These are phyloP conservation scores for Luidia sarsii DNA, from an alignment of 53 echinoderm and acorn worm species.

Conservation along the genomic window DNA sequence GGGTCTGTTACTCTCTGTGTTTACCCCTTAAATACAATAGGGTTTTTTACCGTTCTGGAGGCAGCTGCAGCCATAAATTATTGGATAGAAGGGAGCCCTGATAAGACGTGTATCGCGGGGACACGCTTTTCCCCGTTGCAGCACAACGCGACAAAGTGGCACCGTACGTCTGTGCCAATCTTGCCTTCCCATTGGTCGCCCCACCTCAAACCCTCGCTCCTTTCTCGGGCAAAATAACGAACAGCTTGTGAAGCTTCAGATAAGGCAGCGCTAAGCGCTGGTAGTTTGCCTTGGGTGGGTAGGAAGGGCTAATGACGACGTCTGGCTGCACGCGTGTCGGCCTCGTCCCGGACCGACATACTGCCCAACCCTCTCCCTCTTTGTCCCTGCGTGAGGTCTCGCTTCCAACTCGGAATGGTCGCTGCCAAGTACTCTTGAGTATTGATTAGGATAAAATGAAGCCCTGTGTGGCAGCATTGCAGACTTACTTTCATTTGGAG, in stretches of 20 bases:
- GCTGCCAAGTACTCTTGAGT: constrained; percentile 69
- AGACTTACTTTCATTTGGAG: constrained; percentile 56
- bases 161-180: constrained; percentile 58
- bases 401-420: constrained; percentile 68
- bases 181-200: constrained; percentile 67
- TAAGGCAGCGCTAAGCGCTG: constrained; percentile 66
- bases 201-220: constrained; percentile 69
- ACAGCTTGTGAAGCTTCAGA: constrained; percentile 69
- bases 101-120: constrained; percentile 62
- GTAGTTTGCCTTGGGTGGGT: constrained; percentile 77
- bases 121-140: constrained; percentile 63
- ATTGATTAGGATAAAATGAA: constrained; percentile 82
- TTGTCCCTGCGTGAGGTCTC: constrained; percentile 71
- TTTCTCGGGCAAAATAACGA: constrained; percentile 68
- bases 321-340: constrained; percentile 76
- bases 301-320: constrained; percentile 62
- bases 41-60: constrained; percentile 76
- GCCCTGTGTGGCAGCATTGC: constrained; percentile 61
- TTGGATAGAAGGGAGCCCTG: constrained; percentile 77
- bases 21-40: constrained; percentile 98
- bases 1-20: constrained; percentile 92
- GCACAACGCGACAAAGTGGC: constrained; percentile 71
- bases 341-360: constrained; percentile 74
- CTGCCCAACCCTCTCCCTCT: constrained; percentile 55
- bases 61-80: constrained; percentile 99